A percentile compares a stretch with the other conserved stretches of the same genome.
These are phyloP conservation scores for Agrypnia vestita DNA, from an alignment of 1,140 invertebrate genomes.

Conservation along the genomic window DNA sequence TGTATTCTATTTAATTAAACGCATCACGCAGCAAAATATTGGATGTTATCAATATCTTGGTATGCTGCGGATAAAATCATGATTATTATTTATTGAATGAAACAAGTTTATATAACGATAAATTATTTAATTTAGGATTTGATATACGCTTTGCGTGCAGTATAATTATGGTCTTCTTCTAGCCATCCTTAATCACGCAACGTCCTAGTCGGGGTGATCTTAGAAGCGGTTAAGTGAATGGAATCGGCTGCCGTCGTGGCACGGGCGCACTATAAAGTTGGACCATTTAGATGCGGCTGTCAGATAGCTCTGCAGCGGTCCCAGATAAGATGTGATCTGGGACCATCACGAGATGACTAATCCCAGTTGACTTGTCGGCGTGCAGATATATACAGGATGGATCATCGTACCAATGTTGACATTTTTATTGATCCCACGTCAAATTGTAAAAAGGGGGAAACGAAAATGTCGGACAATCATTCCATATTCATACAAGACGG, in stretches of 20 bases:
- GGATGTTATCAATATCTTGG: too few species aligned
- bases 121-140: conserved; percentile 29
- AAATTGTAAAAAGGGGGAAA: too few species aligned
- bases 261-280: conserved; percentile 43
- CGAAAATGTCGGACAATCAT: too few species aligned
- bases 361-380: conserved; percentile 18
- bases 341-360: conserved; percentile 43
- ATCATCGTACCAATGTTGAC: too few species aligned
- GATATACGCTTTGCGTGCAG: conserved; percentile 35
- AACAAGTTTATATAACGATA: conserved; percentile 32
- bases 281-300: conserved; percentile 53
- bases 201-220: neutral
- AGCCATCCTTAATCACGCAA: neutral
- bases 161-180: neutral
- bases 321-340: conserved; percentile 45
- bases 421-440: too few species aligned
- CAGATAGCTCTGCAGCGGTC: conserved; percentile 38
- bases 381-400: too few species aligned
- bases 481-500: too few species aligned
- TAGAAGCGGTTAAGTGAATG: neutral
- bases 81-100: conserved; percentile 13
- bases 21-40: too few species aligned
- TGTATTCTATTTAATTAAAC: too few species aligned
- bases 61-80: neutral
- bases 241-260: conserved; percentile 12